Evolutionary conservation across 2,797 vertebrate genomes (phyloP).

Genomic region (Smutsia temminckii): DNA sequence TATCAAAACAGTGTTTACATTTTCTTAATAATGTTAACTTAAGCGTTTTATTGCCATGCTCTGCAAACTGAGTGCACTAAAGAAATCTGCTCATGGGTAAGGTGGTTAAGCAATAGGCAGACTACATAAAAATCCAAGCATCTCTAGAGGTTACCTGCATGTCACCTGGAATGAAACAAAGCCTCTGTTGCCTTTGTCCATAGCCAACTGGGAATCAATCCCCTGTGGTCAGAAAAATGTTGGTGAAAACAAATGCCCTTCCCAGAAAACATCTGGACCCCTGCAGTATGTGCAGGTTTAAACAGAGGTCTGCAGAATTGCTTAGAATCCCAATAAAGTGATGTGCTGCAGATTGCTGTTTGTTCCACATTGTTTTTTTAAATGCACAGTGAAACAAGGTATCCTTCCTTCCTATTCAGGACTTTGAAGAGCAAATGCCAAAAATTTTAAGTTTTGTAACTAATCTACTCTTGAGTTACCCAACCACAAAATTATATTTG

Average conservation of each 20-base stretch:
- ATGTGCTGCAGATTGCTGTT: constrained; percentile 26
- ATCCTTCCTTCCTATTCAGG: not conserved
- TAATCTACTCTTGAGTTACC: constrained; percentile 61
- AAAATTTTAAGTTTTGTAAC: constrained; percentile 59
- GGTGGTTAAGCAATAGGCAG: not conserved
- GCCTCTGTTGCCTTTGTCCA: constrained; percentile 50
- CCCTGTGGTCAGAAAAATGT: constrained; percentile 56
- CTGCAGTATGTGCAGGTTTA: not conserved
- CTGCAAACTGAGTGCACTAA: constrained; percentile 59
- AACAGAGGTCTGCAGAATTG: not conserved
- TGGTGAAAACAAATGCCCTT: constrained; percentile 58
- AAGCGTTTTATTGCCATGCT: constrained; percentile 67
- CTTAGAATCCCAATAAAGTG: constrained; percentile 36
- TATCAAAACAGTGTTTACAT: constrained; percentile 73
- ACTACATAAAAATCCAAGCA: constrained; percentile 7
- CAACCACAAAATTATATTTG: constrained; percentile 71
- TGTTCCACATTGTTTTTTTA: not conserved
- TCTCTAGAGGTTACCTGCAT: constrained; percentile 37
- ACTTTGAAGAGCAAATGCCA: constrained; percentile 42
- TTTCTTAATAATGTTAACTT: constrained; percentile 78
- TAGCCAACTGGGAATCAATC: constrained; percentile 58
- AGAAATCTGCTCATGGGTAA: constrained; percentile 64
- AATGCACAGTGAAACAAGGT: constrained; percentile 29
- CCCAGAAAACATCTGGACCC: constrained; percentile 46
- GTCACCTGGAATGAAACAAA: constrained; percentile 53